Evolutionary conservation across 2,113 vertebrate species (phyloP).

Genomic region (Tachysurus fulvidraco): DNA sequence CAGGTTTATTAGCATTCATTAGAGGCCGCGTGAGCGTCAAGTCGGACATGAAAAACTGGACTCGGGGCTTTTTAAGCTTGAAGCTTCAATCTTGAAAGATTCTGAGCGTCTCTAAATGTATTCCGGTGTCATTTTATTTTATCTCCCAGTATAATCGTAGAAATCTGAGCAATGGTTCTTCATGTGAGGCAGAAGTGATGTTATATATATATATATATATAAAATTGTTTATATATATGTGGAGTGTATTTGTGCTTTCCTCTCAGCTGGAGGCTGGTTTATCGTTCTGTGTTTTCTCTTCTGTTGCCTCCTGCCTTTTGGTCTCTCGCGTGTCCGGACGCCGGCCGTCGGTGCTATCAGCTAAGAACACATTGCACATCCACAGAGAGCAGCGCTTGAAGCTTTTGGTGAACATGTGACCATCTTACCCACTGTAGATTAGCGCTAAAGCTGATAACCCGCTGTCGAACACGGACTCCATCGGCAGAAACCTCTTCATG

Average conservation of each 20-base stretch:
- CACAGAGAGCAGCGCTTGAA: not conserved
- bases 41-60: not conserved
- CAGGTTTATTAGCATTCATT: conserved; percentile 17
- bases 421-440: conserved; percentile 43
- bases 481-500: not conserved
- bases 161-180: not conserved
- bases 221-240: no score
- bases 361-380: conserved; percentile 47
- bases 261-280: not conserved
- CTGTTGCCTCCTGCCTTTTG: conserved; percentile 4
- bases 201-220: not conserved
- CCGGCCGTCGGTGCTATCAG: conserved; percentile 44
- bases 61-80: not conserved
- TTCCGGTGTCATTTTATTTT: not conserved
- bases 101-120: not conserved
- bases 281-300: not conserved
- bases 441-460: conserved; percentile 34
- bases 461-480: conserved; percentile 25
- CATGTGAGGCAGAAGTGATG: not conserved
- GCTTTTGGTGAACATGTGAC: conserved; percentile 30
- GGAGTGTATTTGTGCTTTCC: not conserved
- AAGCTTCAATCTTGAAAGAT: not conserved
- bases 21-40: not conserved
- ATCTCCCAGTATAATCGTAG: not conserved
- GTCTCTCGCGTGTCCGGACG: not conserved